Evolutionary conservation across 2,888 invertebrate genomes (phyloP), one percentile per base, ranked within the genome.

Genomic region (Dioctria rufipes): DNA sequence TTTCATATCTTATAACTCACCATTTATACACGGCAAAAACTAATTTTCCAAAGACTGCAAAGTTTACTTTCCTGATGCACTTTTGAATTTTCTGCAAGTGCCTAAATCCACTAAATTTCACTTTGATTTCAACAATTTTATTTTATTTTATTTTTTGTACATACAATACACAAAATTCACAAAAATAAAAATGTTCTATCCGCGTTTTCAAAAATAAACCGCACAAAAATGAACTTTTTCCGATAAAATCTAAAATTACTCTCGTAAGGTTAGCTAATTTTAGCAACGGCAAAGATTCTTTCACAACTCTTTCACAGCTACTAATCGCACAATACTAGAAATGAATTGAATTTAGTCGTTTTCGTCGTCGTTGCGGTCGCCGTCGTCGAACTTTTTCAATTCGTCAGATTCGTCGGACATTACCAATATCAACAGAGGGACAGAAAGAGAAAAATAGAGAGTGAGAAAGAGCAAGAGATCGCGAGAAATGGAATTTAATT

Each of bases 221-320:
- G 49, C 46, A 46, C 46, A 9, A 69, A 11, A 42, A 13, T 51
- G 58, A 73, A 73, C 58, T 73, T 73, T 60, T 58, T 13, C 42
- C 60, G 60, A n/a, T n/a, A 42, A 5, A 37, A 71, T 60, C 73
- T 60, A 73, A 73, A 73, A 73, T 73, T 73, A 73, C 43, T 46
- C 49, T 54, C 39, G 42, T 73, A 60, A 73, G 73, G 73, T 60
- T 73, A 43, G 73, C 60, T 73, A 73, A 73, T 42, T 73, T 73
- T 73, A 73, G 60, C 58, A 25, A 40, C 67, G 25, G 40, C 51
- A 54, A 73, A 58, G 58, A 60, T 42, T 42, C 43, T 13, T 51
- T 51, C 51, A 51, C 60, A 40, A 13, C 42, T 42, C 39, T 40
- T 40, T 37, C 39, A 58, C 66, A 66, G 11, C 42, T 40, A 60